Base-by-base conservation (phyloP, 2,113 vertebrate species). In the Phycodurus eques region DNA sequence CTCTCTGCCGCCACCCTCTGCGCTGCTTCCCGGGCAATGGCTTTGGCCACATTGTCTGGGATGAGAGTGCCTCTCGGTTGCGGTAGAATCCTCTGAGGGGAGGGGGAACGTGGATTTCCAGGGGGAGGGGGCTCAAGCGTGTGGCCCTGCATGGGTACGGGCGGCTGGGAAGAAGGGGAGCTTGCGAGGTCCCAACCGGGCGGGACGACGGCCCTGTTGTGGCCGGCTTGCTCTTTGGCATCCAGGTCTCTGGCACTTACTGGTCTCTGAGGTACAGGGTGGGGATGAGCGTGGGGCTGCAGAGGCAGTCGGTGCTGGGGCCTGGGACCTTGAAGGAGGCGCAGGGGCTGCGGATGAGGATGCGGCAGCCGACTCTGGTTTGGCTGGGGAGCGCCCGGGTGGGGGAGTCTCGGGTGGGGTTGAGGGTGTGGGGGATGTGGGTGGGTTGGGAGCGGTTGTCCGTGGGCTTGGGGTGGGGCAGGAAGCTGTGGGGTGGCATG, bases 11-110 rank as follows among this genome's bases (percentile, higher is more conserved):
- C 92, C 81, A 97, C 95, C 63, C 96, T 91, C 42, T 98, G 96
- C 0, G 97, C 97, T 2, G 96, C 98, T 88, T 98, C 95, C 35
- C 96, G 92, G 8, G 97, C 96, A 82, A 98, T 98, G 87, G 97
- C 96, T 93, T 98, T 98, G 67, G 96, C 96, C 4, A 96, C 92
- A 0, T 94, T 96, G 80, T 94, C 94, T 4, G 97, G 93, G 74
- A 99, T 91, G 0, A 96, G 96, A 0, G 94, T 81, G 8, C 98
- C 96, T 79, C 96, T 90, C 0, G 98, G 97, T 79, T 99, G 98
- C 0, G 98, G 98, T 5, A 98, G 95, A 72, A 98, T 96, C 61
- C 98, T 93, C 86, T 97, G 97, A 1, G 97, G 98, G 0, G 96
- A 99, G 0, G 96, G 96, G 0, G 96, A 98, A 57, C 96, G 93